A percentile compares a stretch with the other conserved stretches of the same genome.
Evolutionary conservation across 2,888 invertebrate genomes (phyloP).

Genomic region (Rhingia campestris): DNA sequence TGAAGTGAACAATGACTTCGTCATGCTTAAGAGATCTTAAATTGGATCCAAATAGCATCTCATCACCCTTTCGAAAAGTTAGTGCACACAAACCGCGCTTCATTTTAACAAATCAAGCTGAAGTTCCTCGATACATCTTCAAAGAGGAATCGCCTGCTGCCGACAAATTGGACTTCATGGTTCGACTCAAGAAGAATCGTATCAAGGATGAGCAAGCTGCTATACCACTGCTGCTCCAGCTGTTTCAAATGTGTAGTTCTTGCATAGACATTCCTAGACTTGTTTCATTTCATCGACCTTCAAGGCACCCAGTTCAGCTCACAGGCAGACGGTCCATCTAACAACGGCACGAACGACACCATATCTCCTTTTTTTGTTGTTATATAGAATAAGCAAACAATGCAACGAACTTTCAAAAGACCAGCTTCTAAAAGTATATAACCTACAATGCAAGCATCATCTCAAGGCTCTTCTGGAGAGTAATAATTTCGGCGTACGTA

Average conservation of each 20-base stretch:
- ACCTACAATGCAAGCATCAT: too few relatives aligned
- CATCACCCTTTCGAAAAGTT: constrained; percentile 88
- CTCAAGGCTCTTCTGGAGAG: too few relatives aligned
- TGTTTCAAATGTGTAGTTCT: constrained; percentile 44
- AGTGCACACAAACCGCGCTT: constrained; percentile 96
- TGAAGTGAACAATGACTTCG: constrained; percentile 85
- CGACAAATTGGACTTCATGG: constrained; percentile 98
- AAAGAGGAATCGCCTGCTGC: constrained; percentile 93
- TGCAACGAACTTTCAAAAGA: too few relatives aligned
- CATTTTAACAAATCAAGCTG: constrained; percentile 97
- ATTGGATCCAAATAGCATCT: constrained; percentile 98
- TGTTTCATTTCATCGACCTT: too few relatives aligned
- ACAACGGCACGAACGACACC: too few relatives aligned
- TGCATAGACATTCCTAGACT: not conserved
- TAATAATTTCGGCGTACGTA: too few relatives aligned
- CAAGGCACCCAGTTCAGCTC: too few relatives aligned
- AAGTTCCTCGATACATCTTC: constrained; percentile 89
- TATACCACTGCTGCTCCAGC: constrained; percentile 82
- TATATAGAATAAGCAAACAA: too few relatives aligned
- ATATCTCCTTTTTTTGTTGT: too few relatives aligned
- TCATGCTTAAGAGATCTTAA: constrained; percentile 94
- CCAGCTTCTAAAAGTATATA: too few relatives aligned
- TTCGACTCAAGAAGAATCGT: constrained; percentile 94
- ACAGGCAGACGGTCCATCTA: too few relatives aligned
- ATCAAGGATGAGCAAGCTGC: constrained; percentile 92